Conservation (phyloP, 2,113 vertebrate species). For the Zosterops lateralis region DNA sequence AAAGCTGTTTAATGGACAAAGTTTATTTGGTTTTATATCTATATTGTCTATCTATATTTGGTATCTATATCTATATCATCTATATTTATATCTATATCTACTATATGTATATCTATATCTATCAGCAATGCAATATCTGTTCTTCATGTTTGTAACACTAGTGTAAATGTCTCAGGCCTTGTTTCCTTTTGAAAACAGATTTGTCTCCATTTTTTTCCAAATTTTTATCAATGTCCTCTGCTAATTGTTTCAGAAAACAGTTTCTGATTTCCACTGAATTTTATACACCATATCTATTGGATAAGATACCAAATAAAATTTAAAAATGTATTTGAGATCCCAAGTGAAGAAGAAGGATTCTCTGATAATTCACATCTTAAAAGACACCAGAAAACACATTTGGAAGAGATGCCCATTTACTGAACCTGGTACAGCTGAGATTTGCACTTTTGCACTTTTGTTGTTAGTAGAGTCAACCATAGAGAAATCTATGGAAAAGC, state of each 20-base stretch:
- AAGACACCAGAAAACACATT: background rate
- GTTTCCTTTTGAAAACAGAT: background rate
- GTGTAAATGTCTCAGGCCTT: background rate
- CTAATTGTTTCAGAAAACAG: background rate
- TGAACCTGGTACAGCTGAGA: background rate
- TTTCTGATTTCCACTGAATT: background rate
- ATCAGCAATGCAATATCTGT: background rate
- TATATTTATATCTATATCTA: background rate
- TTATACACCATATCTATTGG: background rate
- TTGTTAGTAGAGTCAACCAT: background rate
- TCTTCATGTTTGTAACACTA: background rate
- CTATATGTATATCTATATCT: background rate
- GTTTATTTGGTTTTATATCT: background rate
- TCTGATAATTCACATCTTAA: background rate
- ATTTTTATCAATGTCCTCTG: background rate
- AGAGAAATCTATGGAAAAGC: background rate
- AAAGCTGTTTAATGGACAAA: background rate
- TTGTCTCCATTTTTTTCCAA: background rate
- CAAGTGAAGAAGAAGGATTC: background rate
- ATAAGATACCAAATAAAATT: background rate
- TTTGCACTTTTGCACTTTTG: background rate
- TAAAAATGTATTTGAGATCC: background rate
- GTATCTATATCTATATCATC: background rate
- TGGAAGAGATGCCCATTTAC: background rate
- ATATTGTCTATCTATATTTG: background rate